Evolutionary conservation across 2,113 vertebrate species (phyloP), one percentile per base, ranked within the genome.

Genomic region (Silurus asotus): DNA sequence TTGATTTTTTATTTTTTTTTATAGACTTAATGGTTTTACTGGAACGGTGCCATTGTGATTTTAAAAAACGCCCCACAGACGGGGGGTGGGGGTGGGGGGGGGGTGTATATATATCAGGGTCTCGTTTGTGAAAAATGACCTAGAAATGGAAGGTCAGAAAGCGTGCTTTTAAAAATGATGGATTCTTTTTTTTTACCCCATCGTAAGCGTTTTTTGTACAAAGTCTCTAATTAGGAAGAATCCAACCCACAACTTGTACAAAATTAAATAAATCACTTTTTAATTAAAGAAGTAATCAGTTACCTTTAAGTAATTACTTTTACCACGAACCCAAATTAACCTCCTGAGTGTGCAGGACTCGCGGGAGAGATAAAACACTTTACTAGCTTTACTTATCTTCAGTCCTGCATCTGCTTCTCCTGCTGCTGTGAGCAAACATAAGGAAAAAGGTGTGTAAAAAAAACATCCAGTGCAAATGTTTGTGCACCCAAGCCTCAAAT

Each of bases 1-100:
- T 37, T 37, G 37, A 37, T 37, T 37, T 25, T 61, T 79, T 45
- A 37, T 76, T 55, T 37, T n/a, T 77, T 56, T 81, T 81, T 49
- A 15, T 69, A 23, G 5, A 10, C 64, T 67, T 67, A 65, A 82
- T 82, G 62, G 23, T 55, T 69, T 82, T 53, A 28, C 81, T 82
- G 81, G 62, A 69, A 69, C 2, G 0, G 13, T 64, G 69, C 58
- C 69, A n/a, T 25, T 61, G 28, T 5, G 37, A 72, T 49, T 51
- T 61, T 25, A 17, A 25, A 17, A 25, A 25, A n/a, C 20, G 9
- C 20, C 37, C 74, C n/a, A 55, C 19, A 28, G 48, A 20, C 76
- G 14, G 19, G 15, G 37, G 76, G 23, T n/a, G n/a, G n/a, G n/a
- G n/a, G n/a, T n/a, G n/a, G n/a, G n/a, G n/a, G n/a, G n/a, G n/a